Base-by-base conservation (phyloP, 2,888 invertebrate species). In the Chymomyza fuscimana region DNA sequence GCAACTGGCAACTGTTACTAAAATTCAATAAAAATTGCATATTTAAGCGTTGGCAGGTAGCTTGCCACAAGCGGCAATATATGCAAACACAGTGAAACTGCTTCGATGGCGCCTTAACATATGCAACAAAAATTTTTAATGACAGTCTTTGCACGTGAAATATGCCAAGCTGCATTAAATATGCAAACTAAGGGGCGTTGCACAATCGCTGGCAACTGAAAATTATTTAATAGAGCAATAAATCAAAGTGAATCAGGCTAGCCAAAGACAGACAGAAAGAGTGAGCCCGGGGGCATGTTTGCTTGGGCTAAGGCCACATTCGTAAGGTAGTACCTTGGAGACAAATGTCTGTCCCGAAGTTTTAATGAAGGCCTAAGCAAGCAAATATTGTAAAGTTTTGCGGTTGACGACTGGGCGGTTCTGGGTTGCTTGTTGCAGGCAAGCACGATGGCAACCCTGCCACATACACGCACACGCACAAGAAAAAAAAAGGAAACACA, bases 11-110 rank as follows among this genome's bases (percentile, higher is more conserved):
- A 69, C 77, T 77, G 75, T 68, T 79, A 66, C 82, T 65, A 52
- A 78, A 78, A 80, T 80, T 80, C 80, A 80, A 80, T 80, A 82
- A 75, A 80, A 78, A 83, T 46, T 74, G 76, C 81, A 79, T 79
- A 81, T 72, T 78, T 76, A 78, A 81, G 63, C 66, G 68, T 56
- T 9, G 67, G 51, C 60, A 32, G 56, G 32, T 62, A 58, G 56
- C 56, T 19, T 40, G 56, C 46, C 36, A 9, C 32, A 58, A 64
- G 61, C 40, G 66, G 56, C 40, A 56, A 63, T 52, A 52, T 52
- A 12, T 46, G 25, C 32, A 54, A n/a, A 32, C 19, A 25, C 62
- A 60, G 29, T 32, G 25, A 62, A n/a, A 19, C n/a, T 6, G 29
- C 56, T 54, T n/a, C 10, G 1, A 50, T 10, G 25, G 10, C 58